A percentile compares a stretch with the other conserved stretches of the same genome.
These are phyloP conservation scores for Pygoscelis antarcticus DNA, from an alignment of 2,113 vertebrate species.

Conservation along the genomic window DNA sequence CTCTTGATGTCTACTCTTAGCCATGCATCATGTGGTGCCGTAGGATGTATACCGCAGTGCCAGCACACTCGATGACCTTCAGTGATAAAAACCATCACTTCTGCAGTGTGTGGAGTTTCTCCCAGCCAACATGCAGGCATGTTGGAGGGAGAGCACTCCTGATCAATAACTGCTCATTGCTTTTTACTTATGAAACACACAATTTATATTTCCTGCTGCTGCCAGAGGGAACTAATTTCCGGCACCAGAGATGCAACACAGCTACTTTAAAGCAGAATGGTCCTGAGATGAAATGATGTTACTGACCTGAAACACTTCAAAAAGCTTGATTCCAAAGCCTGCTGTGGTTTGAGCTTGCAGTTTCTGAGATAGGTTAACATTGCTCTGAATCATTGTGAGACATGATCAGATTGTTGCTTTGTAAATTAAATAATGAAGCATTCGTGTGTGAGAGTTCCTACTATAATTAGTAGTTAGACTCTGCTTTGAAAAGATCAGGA, in stretches of 20 bases:
- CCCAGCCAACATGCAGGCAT: not conserved
- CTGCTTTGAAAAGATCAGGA: slow-evolving; percentile 30
- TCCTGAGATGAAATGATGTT: not conserved
- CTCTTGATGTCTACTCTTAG: not conserved
- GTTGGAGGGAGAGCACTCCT: not conserved
- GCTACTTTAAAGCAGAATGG: not conserved
- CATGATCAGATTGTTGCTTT: not conserved
- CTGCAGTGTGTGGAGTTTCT: not conserved
- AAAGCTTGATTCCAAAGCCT: not conserved
- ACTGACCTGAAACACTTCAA: slow-evolving; percentile 6
- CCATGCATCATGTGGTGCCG: not conserved
- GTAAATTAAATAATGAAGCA: slow-evolving; percentile 18
- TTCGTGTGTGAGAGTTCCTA: not conserved
- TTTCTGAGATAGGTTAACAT: not conserved
- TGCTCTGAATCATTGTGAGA: not conserved
- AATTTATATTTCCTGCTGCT: not conserved
- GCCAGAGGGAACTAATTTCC: not conserved
- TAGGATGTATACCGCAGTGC: not conserved
- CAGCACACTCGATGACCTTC: not conserved
- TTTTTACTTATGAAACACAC: not conserved
- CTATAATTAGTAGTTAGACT: not conserved
- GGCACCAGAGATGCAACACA: not conserved
- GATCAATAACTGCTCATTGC: not conserved
- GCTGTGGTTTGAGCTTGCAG: not conserved
- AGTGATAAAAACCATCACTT: not conserved